Evolutionary conservation across 2,113 vertebrate genomes (phyloP), one percentile per base, ranked within the genome.

Genomic region (Burhinus bistriatus): DNA sequence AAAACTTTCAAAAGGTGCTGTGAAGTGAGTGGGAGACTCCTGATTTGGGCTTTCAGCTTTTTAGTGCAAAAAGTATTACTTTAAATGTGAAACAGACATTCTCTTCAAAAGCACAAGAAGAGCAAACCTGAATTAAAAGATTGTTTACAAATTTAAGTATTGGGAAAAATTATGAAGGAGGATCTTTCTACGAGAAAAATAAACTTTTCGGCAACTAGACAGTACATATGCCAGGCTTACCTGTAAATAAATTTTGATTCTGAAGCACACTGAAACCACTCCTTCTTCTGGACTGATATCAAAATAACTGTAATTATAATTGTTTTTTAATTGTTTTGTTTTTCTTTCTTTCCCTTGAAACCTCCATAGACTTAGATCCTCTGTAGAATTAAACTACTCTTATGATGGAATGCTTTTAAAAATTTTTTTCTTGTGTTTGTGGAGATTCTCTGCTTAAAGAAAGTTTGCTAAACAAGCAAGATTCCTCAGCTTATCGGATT

Each of bases 401-500:
- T 49, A 73, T 4, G 6, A 81, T 1, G 76, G 27, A 82, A 94
- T 49, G 20, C 3, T 68, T 77, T 34, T 40, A 12, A 75, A 62
- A 82, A 17, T 34, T 85, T 3, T 80, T 47, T 93, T 8, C 27
- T 40, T 90, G 58, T 15, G 3, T 68, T 55, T 34, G 44, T 38
- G 3, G 34, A 59, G 42, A n/a, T 69, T 87, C 94, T 91, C 81
- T 82, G 8, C n/a, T 87, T 72, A 68, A 82, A 79, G 3, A 58
- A 79, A 69, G 30, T 72, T 89, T 84, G 34, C n/a, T 69, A 76
- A 93, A 90, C 40, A 76, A 85, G 21, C 17, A 85, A 91, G 62
- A 57, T 87, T 69, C 34, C 27, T 80, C 75, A 65, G 11, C 9
- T 94, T 94, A 95, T 90, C 90, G 80, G 76, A 93, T 89, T 89